A percentile compares a stretch with the other conserved stretches of the same genome.
These are phyloP conservation scores for Brachyopa scutellaris DNA, from an alignment of 2,888 invertebrate genomes.

Conservation along the genomic window DNA sequence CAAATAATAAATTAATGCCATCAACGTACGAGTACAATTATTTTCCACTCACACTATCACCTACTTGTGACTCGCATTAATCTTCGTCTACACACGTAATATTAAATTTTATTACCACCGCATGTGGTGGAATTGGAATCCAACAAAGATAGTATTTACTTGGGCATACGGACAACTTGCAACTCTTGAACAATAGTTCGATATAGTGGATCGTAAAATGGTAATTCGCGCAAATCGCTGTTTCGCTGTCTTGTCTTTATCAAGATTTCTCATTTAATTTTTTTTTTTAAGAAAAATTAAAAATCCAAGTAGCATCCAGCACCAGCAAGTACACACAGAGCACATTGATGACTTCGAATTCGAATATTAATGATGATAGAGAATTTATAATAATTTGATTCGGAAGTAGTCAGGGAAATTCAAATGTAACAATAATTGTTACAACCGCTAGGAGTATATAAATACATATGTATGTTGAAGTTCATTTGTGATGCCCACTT, in stretches of 20 bases:
- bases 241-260: constrained; percentile 25
- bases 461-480: constrained; percentile 44
- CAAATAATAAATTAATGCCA: no score
- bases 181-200: constrained; percentile 35
- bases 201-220: constrained; percentile 56
- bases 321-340: constrained; percentile 6
- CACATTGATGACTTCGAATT: constrained; percentile 58
- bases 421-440: constrained; percentile 63
- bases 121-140: constrained; percentile 42
- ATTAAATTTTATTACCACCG: constrained; percentile 51
- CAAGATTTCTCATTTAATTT: constrained; percentile 54
- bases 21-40: no score
- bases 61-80: constrained; percentile 69
- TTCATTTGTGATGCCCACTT: constrained; percentile 47
- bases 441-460: constrained; percentile 44
- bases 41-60: constrained; percentile 59
- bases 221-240: constrained; percentile 50
- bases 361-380: constrained; percentile 58
- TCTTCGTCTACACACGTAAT: constrained; percentile 51
- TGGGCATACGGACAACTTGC: constrained; percentile 30
- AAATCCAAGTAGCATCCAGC: constrained; percentile 29
- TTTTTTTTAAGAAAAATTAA: constrained; percentile 17
- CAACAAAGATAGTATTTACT: no score
- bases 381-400: constrained; percentile 69
- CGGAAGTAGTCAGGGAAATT: constrained; percentile 70